Evolutionary conservation across 2,797 vertebrate species (phyloP), one percentile per base, ranked within the genome.

Genomic region (Tachyglossus aculeatus): DNA sequence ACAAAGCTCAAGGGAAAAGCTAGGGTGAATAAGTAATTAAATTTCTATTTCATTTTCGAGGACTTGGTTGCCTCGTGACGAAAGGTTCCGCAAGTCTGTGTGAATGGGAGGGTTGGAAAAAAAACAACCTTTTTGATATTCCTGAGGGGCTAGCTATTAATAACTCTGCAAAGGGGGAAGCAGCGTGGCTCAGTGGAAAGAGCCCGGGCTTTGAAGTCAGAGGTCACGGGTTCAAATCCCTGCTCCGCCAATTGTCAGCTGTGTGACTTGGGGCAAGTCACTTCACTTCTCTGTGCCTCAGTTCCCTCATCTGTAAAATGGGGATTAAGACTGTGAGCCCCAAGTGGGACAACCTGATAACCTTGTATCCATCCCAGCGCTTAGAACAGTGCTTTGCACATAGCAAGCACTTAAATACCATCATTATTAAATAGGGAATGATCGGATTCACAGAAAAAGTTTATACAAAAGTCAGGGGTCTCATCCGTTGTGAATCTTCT

Each of bases 1-100:
- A 78, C 77, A 88, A 89, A 74, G 84, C 87, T 88, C 80, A 78
- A 83, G 82, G 88, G 88, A 85, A 85, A 85, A 65, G 88, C 73
- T 91, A 80, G 90, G 83, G 81, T 43, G 77, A 83, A 58, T 55
- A 76, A 91, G 84, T 89, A 87, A 91, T 92, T 91, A 89, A 80
- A 86, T 92, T 91, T 92, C 87, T 89, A 81, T 90, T 92, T 92
- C 82, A 86, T 77, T 82, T 78, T 36, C 31, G 70, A 74, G 73
- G 80, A 77, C 4, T 27, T 18, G 25, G 78, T 73, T 66, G 83
- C 67, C 78, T 72, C 76, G 81, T 78, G 50, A 72, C 37, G 68
- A 60, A 63, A 64, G 34, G 10, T 60, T 47, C 48, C 62, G 39
- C 34, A 39, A 27, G 40, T 45, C 16, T 41, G 57, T 59, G 60